Percentiles rank a stretch among this genome's conserved stretches.
Conservation (phyloP, 2,797 vertebrate genomes). For the Kryptopterus vitreolus region DNA sequence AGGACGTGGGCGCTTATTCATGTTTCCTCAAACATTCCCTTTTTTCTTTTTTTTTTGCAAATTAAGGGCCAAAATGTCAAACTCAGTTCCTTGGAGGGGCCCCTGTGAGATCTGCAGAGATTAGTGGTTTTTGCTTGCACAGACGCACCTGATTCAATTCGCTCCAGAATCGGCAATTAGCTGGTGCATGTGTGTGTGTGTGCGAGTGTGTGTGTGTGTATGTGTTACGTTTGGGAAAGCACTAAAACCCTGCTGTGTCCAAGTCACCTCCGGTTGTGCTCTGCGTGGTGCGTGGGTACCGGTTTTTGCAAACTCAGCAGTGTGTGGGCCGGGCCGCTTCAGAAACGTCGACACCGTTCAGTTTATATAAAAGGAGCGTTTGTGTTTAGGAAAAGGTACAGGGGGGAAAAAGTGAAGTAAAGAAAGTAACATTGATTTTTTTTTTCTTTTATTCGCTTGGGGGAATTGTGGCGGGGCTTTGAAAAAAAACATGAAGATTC, state of each 20-base stretch:
- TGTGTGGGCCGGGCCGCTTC: conserved; percentile 19
- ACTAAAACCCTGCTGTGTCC: conserved; percentile 21
- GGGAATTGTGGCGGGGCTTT: conserved; percentile 18
- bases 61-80: conserved; percentile 21
- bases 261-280: conserved; percentile 10
- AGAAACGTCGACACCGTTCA: not conserved
- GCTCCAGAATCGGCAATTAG: conserved; percentile 31
- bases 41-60: no score
- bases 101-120: conserved; percentile 24
- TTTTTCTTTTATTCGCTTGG: conserved; percentile 12
- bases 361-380: conserved; percentile 34
- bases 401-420: not conserved
- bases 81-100: conserved; percentile 31
- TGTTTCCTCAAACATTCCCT: conserved; percentile 30
- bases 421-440: conserved; percentile 23
- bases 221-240: conserved; percentile 12
- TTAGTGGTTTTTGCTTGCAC: conserved; percentile 3
- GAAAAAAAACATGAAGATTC: conserved; percentile 15
- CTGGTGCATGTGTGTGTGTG: conserved; percentile 23
- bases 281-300: conserved; percentile 21
- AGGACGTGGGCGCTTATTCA: conserved; percentile 10
- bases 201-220: conserved; percentile 17
- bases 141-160: conserved; percentile 33
- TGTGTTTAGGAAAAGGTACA: conserved; percentile 13
- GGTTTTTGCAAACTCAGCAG: conserved; percentile 37